A percentile compares a stretch with the other conserved stretches of the same genome.
Evolutionary conservation across 2,888 invertebrate species (phyloP).

Genomic region (Caradrina kadenii): DNA sequence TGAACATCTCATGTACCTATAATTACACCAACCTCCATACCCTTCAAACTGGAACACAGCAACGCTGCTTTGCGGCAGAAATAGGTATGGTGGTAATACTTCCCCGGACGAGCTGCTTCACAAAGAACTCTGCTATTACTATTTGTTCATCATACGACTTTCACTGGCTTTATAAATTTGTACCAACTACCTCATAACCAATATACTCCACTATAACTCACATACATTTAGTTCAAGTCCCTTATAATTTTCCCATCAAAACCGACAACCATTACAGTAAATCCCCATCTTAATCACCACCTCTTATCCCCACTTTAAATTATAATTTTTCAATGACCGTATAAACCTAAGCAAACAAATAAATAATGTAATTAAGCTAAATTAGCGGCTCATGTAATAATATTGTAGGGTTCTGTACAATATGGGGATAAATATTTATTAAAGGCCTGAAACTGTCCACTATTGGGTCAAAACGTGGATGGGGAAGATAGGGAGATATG

Average conservation of each 20-base stretch:
- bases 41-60: too few relatives aligned
- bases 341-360: constrained; percentile 82
- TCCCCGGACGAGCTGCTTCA: too few relatives aligned
- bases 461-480: constrained; percentile 79
- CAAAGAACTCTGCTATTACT: too few relatives aligned
- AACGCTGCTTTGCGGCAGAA: too few relatives aligned
- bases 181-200: background rate
- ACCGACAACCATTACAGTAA: constrained; percentile 22
- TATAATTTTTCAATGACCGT: constrained; percentile 59
- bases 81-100: too few relatives aligned
- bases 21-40: too few relatives aligned
- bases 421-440: constrained; percentile 89
- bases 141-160: too few relatives aligned
- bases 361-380: constrained; percentile 84
- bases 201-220: constrained; percentile 1
- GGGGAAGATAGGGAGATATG: constrained; percentile 53
- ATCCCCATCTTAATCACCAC: constrained; percentile 41
- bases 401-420: constrained; percentile 78
- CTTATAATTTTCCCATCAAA: constrained; percentile 20
- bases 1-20: too few relatives aligned
- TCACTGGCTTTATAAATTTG: background rate
- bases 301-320: constrained; percentile 42
- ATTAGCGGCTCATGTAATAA: constrained; percentile 74
- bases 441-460: constrained; percentile 86
- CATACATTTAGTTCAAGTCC: background rate